phyloP scores from a whole-genome alignment of 2,888 invertebrate species.

The Eugnorisma glareosa region DNA sequence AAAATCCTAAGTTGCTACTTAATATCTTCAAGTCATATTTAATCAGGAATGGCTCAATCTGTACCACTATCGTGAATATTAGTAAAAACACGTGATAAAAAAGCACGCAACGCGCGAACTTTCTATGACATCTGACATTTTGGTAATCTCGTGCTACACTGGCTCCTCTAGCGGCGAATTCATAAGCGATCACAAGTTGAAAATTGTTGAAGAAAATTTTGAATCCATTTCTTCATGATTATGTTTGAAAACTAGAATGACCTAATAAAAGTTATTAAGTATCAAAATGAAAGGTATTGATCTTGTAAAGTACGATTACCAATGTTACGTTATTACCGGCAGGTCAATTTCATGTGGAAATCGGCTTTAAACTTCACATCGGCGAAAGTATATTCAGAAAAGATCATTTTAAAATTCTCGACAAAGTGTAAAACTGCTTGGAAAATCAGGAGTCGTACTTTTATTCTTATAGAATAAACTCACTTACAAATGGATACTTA shows the following conservation, averaged over 20 bases:
- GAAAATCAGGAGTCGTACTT: not conserved
- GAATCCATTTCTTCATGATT: not conserved
- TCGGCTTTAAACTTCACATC: not conserved
- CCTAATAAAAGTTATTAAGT: not conserved
- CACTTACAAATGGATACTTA: not conserved
- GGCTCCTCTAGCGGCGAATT: too few relatives aligned
- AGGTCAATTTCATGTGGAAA: not conserved
- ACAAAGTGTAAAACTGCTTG: not conserved
- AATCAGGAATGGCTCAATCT: too few relatives aligned
- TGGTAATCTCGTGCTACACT: too few relatives aligned
- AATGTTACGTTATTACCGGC: not conserved
- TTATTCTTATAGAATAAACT: too few relatives aligned
- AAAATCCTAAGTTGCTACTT: too few relatives aligned
- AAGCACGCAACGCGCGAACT: too few relatives aligned
- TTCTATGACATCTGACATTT: too few relatives aligned
- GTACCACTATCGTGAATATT: too few relatives aligned
- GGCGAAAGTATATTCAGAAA: not conserved
- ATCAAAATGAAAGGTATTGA: not conserved
- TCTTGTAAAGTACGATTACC: not conserved
- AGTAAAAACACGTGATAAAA: too few relatives aligned
- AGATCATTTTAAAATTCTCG: not conserved
- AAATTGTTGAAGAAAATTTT: not conserved
- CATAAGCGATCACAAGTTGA: not conserved
- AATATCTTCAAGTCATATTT: too few relatives aligned
- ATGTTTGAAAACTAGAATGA: not conserved